These are phyloP conservation scores for Magallana nippona DNA, from an alignment of 2,888 invertebrate genomes.

Conservation along the genomic window DNA sequence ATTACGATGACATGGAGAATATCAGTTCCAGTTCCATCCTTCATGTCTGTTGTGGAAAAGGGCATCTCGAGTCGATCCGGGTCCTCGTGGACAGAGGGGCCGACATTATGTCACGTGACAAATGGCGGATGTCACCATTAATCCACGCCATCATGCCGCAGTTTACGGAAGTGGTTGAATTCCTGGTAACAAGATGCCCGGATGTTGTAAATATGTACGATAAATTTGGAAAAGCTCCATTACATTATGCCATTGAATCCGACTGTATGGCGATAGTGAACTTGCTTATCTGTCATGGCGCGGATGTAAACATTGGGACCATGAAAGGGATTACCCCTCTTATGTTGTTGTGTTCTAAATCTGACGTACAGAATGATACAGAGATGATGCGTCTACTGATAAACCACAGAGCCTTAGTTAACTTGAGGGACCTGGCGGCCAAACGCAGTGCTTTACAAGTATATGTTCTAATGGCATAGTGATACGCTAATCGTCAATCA, in stretches of 20 bases:
- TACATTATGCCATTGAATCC: slow-evolving; percentile 69
- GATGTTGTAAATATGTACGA: slow-evolving; percentile 62
- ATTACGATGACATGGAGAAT: slow-evolving; percentile 68
- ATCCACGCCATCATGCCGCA: slow-evolving; percentile 68
- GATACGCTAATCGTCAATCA: too few relatives aligned
- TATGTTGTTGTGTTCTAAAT: slow-evolving; percentile 61
- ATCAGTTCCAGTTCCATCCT: slow-evolving; percentile 71
- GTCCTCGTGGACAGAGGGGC: slow-evolving; percentile 68
- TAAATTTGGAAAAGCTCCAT: slow-evolving; percentile 65
- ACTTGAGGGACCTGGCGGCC: slow-evolving; percentile 63
- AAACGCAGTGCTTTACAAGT: slow-evolving; percentile 72
- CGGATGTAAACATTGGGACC: slow-evolving; percentile 65
- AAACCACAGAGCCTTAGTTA: slow-evolving; percentile 62
- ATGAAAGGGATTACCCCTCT: slow-evolving; percentile 69
- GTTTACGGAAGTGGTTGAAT: slow-evolving; percentile 66
- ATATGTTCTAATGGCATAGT: not conserved
- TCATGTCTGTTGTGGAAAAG: slow-evolving; percentile 75
- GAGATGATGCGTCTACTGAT: slow-evolving; percentile 60
- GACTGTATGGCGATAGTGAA: slow-evolving; percentile 62
- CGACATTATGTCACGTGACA: slow-evolving; percentile 66
- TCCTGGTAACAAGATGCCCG: slow-evolving; percentile 57
- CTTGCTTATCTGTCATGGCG: slow-evolving; percentile 62
- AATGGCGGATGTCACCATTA: slow-evolving; percentile 75
- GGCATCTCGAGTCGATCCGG: slow-evolving; percentile 67
- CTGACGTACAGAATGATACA: slow-evolving; percentile 51